Conservation (phyloP, 2,113 vertebrate species). For the Cryptomyrus ogoouensis region DNA sequence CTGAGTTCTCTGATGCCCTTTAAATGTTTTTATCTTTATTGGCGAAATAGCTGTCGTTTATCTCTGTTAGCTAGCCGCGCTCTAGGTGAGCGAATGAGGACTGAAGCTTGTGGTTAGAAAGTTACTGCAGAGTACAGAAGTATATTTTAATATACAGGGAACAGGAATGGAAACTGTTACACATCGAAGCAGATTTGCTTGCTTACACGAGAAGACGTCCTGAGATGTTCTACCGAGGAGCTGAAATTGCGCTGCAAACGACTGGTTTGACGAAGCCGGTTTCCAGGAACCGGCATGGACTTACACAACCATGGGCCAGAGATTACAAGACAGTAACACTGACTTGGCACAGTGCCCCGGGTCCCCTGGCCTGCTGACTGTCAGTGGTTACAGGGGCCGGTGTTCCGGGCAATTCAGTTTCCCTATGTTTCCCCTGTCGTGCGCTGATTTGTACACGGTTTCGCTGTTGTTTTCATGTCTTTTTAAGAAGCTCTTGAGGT, state of each 20-base stretch:
- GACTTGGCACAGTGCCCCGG: neutral
- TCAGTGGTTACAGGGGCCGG: neutral
- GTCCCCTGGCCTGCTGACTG: neutral
- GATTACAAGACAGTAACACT: neutral
- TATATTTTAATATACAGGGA: neutral
- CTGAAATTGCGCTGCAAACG: neutral
- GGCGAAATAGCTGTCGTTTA: neutral
- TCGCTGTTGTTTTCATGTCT: too few relatives aligned
- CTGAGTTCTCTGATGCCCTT: neutral
- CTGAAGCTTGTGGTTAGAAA: neutral
- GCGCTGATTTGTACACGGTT: too few relatives aligned
- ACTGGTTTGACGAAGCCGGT: neutral
- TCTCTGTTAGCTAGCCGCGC: neutral
- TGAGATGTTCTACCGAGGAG: neutral
- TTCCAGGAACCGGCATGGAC: neutral
- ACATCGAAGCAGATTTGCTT: neutral
- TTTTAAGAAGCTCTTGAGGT: too few relatives aligned
- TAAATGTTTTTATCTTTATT: neutral
- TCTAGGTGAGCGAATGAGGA: neutral
- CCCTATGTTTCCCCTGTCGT: too few relatives aligned
- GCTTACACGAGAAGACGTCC: neutral
- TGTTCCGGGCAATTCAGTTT: too few relatives aligned
- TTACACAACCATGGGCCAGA: neutral
- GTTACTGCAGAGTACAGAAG: neutral
- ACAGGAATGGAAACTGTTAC: neutral